These are phyloP conservation scores for Euplexia lucipara DNA, from an alignment of 2,888 invertebrate species.

Conservation along the genomic window DNA sequence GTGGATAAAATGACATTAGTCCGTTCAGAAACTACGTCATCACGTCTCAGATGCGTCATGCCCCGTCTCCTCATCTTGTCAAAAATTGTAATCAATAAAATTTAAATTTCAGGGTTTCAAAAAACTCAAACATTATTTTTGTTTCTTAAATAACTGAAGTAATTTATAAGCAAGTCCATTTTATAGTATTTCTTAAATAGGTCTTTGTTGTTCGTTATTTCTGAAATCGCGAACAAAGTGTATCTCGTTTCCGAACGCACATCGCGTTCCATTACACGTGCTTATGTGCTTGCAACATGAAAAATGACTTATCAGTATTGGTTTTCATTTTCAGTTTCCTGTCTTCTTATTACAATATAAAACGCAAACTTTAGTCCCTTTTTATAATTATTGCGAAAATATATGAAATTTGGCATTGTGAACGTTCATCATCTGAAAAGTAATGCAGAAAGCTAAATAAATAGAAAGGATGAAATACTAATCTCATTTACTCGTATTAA, in stretches of 20 bases:
- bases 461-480: too few relatives aligned
- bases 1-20: slow-evolving; percentile 68
- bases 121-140: not conserved
- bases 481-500: too few relatives aligned
- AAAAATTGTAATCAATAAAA: slow-evolving; percentile 50
- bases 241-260: slow-evolving; percentile 38
- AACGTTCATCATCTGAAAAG: too few relatives aligned
- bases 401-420: too few relatives aligned
- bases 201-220: not conserved
- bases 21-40: slow-evolving; percentile 67
- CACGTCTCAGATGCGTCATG: slow-evolving; percentile 45
- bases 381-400: too few relatives aligned
- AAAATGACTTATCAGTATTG: too few relatives aligned
- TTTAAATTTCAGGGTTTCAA: not conserved
- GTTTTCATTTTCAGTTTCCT: too few relatives aligned
- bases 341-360: too few relatives aligned
- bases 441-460: too few relatives aligned
- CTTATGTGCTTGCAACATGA: not conserved
- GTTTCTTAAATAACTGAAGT: not conserved
- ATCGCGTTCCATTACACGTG: slow-evolving; percentile 30
- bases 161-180: not conserved
- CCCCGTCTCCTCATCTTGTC: slow-evolving; percentile 32
- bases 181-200: not conserved
- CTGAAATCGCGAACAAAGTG: too few relatives aligned
- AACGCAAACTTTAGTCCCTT: too few relatives aligned